Evolutionary conservation across 2,797 vertebrate species (phyloP).

Genomic region (Astyanax mexicanus): DNA sequence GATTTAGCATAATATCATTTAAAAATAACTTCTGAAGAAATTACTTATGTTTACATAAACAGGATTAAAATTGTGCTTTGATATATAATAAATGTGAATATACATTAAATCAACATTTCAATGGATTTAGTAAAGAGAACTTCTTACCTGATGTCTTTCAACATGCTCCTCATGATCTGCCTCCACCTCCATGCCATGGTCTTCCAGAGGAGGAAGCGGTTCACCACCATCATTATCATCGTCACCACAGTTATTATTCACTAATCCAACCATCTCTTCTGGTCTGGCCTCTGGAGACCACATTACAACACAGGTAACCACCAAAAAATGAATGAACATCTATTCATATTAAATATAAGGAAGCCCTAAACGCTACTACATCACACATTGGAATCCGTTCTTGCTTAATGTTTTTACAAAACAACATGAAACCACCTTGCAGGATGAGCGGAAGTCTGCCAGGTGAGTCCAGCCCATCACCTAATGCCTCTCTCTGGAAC

Average conservation of each 20-base stretch:
- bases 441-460: not conserved
- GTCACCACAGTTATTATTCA: conserved; percentile 10
- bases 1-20: not conserved
- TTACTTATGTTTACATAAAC: too few species aligned
- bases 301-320: not conserved
- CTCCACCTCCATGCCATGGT: conserved; percentile 62
- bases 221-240: not conserved
- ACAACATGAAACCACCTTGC: not conserved
- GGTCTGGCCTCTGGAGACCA: conserved; percentile 39
- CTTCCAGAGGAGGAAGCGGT: conserved; percentile 62
- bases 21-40: too few species aligned
- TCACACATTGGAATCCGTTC: not conserved
- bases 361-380: not conserved
- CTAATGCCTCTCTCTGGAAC: conserved; percentile 10
- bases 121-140: not conserved
- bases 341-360: not conserved
- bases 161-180: conserved; percentile 58
- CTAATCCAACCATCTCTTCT: conserved; percentile 16
- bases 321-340: not conserved
- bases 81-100: too few species aligned
- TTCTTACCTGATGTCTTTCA: conserved; percentile 73
- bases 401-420: not conserved
- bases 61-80: too few species aligned
- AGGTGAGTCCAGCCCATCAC: conserved; percentile 4
- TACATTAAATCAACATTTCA: too few species aligned